Evolutionary conservation across 2,888 invertebrate species (phyloP).

Genomic region (Anticlea derivata): DNA sequence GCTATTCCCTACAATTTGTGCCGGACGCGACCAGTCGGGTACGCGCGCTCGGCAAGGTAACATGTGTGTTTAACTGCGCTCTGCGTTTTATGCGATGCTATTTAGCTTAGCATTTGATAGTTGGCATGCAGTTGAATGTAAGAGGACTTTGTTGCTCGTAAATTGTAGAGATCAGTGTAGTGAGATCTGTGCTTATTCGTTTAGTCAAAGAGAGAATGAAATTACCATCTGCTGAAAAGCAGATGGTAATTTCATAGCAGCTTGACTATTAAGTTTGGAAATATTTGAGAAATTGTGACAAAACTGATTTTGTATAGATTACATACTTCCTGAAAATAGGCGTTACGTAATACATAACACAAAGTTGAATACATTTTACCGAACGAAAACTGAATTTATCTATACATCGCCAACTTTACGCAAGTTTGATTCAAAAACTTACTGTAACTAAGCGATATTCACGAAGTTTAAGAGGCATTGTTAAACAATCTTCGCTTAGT

Average conservation of each 20-base stretch:
- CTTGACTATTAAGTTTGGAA: too few relatives aligned
- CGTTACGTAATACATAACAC: too few relatives aligned
- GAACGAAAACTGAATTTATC: slow-evolving; percentile 19
- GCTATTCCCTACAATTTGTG: slow-evolving; percentile 63
- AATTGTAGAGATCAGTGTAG: slow-evolving; percentile 1
- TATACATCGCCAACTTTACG: slow-evolving; percentile 11
- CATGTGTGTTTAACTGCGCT: slow-evolving; percentile 70
- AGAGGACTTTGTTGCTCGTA: slow-evolving; percentile 12
- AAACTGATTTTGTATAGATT: too few relatives aligned
- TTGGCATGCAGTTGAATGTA: slow-evolving; percentile 17
- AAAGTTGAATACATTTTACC: not conserved
- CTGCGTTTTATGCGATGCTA: slow-evolving; percentile 68
- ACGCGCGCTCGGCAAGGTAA: slow-evolving; percentile 46
- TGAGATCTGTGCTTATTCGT: not conserved
- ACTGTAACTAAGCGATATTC: slow-evolving; percentile 35
- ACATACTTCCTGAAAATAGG: too few relatives aligned
- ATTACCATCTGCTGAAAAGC: too few relatives aligned
- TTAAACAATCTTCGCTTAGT: slow-evolving; percentile 39
- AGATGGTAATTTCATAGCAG: too few relatives aligned
- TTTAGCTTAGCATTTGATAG: slow-evolving; percentile 38
- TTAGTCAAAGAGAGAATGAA: not conserved
- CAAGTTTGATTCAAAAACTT: slow-evolving; percentile 39
- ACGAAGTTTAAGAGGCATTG: slow-evolving; percentile 37
- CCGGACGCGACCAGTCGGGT: slow-evolving; percentile 65
- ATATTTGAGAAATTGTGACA: too few relatives aligned